Evolutionary conservation across 2,888 invertebrate genomes (phyloP), one percentile per base, ranked within the genome.

Genomic region (Ceraclea dissimilis): DNA sequence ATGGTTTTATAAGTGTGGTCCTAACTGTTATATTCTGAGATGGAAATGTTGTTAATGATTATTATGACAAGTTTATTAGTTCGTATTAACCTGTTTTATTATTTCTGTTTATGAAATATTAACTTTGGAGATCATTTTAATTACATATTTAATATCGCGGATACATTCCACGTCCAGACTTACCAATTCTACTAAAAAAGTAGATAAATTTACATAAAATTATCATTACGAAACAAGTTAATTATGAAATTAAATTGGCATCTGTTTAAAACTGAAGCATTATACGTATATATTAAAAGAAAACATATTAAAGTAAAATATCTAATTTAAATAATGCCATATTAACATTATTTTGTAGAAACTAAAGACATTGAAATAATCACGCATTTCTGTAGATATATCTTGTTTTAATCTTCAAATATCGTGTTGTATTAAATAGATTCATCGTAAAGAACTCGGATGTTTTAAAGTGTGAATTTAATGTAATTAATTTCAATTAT

Each of bases 131-230:
- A 6, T 26, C 10, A 10, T 26, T 26, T 26, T 26, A 26, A 26
- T 26, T 26, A 26, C 10, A 26, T n/a, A n/a, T n/a, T n/a, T 6
- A 26, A 26, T 26, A 26, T 26, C 26, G 26, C 26, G 10, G 26
- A 26, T 10, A 6, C 26, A 10, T 26, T 26, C 26, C 26, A n/a
- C n/a, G n/a, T n/a, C n/a, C n/a, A 16, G 13, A 39, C 13, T 39
- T 39, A 39, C 2, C 13, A 16, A 39, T 39, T 39, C 4, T 39
- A 8, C 5, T n/a, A n/a, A n/a, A 39, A 39, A 13, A 4, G 39
- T 39, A 39, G 39, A 39, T 13, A 5, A 10, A 20, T 47, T 47
- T n/a, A 47, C 47, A 47, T 47, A 47, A 17, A 18, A 47, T 47
- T 47, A 47, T 47, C 47, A 18, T 47, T 47, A 20, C 5, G 13